These are phyloP conservation scores for Drosophila rufa DNA, from an alignment of 1,140 invertebrate species.

Conservation along the genomic window DNA sequence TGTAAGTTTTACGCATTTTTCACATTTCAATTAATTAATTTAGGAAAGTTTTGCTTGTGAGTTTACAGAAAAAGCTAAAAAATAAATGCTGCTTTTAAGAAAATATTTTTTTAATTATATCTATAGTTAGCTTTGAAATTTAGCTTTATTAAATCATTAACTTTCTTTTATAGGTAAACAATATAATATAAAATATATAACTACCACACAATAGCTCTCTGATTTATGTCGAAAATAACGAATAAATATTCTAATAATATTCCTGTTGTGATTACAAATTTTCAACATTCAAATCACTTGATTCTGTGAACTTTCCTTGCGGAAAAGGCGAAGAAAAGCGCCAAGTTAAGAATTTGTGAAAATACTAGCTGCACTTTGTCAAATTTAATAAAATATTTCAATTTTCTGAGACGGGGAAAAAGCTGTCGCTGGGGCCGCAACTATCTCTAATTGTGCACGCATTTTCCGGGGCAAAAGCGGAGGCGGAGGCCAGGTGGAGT, in stretches of 20 bases:
- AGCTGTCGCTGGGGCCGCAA: slow-evolving; percentile 41
- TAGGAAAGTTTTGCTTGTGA: background rate
- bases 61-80: background rate
- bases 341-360: background rate
- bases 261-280: background rate
- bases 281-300: background rate
- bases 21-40: background rate
- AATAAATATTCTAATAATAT: too few relatives aligned
- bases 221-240: too few relatives aligned
- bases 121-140: background rate
- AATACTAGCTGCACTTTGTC: slow-evolving; percentile 34
- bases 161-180: too few relatives aligned
- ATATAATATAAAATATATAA: too few relatives aligned
- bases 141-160: background rate
- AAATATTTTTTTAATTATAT: too few relatives aligned
- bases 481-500: background rate
- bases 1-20: background rate
- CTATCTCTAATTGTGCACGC: slow-evolving; percentile 67
- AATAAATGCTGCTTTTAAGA: background rate
- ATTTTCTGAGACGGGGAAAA: slow-evolving; percentile 32
- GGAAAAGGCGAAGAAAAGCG: background rate
- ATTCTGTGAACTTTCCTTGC: background rate
- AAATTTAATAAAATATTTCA: slow-evolving; percentile 73
- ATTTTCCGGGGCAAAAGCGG: slow-evolving; percentile 17
- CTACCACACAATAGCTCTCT: too few relatives aligned